phyloP scores from a whole-genome alignment of 1,140 invertebrate species.

The Panonychus citri region DNA sequence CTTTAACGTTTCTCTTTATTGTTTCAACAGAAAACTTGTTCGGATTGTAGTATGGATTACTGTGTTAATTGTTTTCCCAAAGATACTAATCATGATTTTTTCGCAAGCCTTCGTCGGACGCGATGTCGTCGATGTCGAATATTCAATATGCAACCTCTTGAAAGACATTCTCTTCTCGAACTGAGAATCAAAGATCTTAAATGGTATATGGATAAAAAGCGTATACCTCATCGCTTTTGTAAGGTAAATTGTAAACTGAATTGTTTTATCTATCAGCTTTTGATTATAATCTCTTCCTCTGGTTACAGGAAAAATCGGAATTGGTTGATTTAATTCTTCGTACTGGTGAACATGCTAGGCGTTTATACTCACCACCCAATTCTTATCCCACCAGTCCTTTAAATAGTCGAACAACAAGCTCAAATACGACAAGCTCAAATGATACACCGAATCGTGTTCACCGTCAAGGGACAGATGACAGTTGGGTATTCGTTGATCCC shows the following conservation, averaged over 20 bases:
- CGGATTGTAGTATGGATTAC: constrained; percentile 4
- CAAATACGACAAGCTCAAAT: neutral
- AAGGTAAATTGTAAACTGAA: constrained; percentile 1
- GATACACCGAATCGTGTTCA: too few species aligned
- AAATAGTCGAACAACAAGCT: neutral
- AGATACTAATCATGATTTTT: neutral
- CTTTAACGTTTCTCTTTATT: neutral
- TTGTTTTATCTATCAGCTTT: neutral
- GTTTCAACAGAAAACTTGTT: neutral
- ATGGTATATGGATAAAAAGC: constrained; percentile 9
- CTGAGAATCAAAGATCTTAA: constrained; percentile 10
- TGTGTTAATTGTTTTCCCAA: constrained; percentile 1
- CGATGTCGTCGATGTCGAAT: constrained; percentile 8
- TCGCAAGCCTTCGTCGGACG: neutral
- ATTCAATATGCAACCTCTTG: constrained; percentile 3
- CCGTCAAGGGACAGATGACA: neutral
- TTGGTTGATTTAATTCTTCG: constrained; percentile 8
- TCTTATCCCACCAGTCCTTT: neutral
- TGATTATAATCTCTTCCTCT: too few species aligned
- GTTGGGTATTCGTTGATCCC: neutral
- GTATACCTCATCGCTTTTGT: constrained; percentile 2
- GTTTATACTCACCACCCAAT: too few species aligned
- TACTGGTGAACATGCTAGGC: neutral
- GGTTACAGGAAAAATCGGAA: constrained; percentile 8
- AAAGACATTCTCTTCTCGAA: constrained; percentile 5